phyloP scores from a whole-genome alignment of 2,888 invertebrate species.

The Lordiphosa fenestrarum region DNA sequence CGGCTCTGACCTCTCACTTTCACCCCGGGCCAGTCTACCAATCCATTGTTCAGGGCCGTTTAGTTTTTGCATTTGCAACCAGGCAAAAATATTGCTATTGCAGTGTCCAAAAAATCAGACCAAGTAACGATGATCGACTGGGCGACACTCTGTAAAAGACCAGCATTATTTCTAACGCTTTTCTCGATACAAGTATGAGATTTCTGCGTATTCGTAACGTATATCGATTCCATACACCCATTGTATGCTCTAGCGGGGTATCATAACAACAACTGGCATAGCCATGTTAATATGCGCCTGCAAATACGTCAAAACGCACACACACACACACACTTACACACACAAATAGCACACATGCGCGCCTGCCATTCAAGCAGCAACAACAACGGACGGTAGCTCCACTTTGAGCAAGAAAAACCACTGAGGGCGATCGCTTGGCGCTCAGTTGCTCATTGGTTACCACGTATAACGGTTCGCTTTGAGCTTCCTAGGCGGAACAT shows the following conservation, averaged over 20 bases:
- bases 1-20: slow-evolving; percentile 38
- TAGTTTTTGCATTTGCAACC: slow-evolving; percentile 27
- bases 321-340: slow-evolving; percentile 14
- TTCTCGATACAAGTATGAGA: too few species aligned
- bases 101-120: slow-evolving; percentile 12
- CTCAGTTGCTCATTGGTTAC: slow-evolving; percentile 65
- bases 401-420: slow-evolving; percentile 61
- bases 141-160: too few species aligned
- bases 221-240: background rate
- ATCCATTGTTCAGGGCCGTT: slow-evolving; percentile 41
- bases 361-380: slow-evolving; percentile 39
- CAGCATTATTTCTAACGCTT: too few species aligned
- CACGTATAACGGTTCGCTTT: slow-evolving; percentile 62
- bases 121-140: background rate
- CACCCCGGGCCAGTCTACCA: slow-evolving; percentile 15
- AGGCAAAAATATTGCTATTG: slow-evolving; percentile 3
- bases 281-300: slow-evolving; percentile 27
- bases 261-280: slow-evolving; percentile 19
- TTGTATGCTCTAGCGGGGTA: slow-evolving; percentile 13
- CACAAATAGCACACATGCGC: slow-evolving; percentile 42
- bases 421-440: slow-evolving; percentile 43
- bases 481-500: slow-evolving; percentile 8
- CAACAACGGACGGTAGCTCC: slow-evolving; percentile 22
- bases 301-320: slow-evolving; percentile 39
- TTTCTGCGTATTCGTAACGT: too few species aligned